These are phyloP conservation scores for Polyergus mexicanus DNA, from an alignment of 1,140 invertebrate species.

Conservation along the genomic window DNA sequence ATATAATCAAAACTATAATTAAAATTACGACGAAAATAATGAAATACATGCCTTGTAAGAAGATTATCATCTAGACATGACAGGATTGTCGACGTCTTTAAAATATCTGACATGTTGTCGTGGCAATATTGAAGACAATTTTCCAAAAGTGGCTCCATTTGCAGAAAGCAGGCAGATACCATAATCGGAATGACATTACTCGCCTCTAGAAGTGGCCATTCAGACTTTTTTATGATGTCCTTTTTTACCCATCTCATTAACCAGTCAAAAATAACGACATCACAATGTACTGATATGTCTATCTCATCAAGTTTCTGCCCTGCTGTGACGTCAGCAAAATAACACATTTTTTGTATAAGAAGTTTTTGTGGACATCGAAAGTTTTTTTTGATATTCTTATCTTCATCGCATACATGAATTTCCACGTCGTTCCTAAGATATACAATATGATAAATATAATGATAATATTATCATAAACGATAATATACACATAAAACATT, in stretches of 20 bases:
- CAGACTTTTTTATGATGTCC: conserved; percentile 89
- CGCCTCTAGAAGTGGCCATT: conserved; percentile 92
- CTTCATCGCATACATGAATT: conserved; percentile 95
- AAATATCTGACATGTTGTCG: conserved; percentile 92
- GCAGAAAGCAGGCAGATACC: conserved; percentile 97
- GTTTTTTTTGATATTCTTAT: conserved; percentile 94
- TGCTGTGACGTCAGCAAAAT: conserved; percentile 95
- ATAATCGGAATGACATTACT: conserved; percentile 96
- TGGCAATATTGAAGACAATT: conserved; percentile 94
- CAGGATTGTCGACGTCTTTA: conserved; percentile 92
- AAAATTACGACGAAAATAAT: not conserved
- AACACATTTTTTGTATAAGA: conserved; percentile 96
- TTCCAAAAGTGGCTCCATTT: conserved; percentile 95
- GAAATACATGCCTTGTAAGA: conserved; percentile 88
- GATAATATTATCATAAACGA: not conserved
- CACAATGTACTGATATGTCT: conserved; percentile 98
- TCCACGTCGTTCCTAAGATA: conserved; percentile 91
- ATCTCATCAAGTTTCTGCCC: conserved; percentile 96
- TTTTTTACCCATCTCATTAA: conserved; percentile 97
- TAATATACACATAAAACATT: not conserved
- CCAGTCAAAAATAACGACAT: conserved; percentile 97
- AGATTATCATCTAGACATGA: conserved; percentile 94
- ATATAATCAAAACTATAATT: not conserved
- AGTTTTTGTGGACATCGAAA: conserved; percentile 95
- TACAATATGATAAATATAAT: conserved; percentile 71